Percentiles rank a stretch among this genome's conserved stretches.
phyloP scores from a whole-genome alignment of 2,888 invertebrate species.

The Gymnosoma rotundatum region DNA sequence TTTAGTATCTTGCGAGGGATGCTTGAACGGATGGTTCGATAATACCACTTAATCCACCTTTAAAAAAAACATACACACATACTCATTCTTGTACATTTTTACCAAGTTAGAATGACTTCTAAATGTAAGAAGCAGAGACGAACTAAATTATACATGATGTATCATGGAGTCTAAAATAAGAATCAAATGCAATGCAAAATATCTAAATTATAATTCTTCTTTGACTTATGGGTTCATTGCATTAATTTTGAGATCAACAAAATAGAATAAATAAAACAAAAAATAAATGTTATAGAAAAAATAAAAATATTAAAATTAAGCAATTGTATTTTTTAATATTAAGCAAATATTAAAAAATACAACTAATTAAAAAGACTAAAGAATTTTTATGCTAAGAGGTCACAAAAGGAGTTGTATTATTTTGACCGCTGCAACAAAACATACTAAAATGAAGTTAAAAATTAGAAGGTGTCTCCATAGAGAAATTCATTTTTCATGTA shows the following conservation, averaged over 20 bases:
- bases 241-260: slow-evolving; percentile 52
- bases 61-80: slow-evolving; percentile 48
- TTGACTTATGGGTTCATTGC: slow-evolving; percentile 81
- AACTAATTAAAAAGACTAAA: too few species aligned
- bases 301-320: neutral
- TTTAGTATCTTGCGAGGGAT: slow-evolving; percentile 31
- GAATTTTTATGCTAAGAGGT: too few species aligned
- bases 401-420: too few species aligned
- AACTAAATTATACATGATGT: slow-evolving; percentile 28
- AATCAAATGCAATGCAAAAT: slow-evolving; percentile 41
- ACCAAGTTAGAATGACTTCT: slow-evolving; percentile 67
- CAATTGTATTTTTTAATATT: too few species aligned
- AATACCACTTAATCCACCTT: slow-evolving; percentile 72
- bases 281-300: neutral
- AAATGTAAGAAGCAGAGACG: slow-evolving; percentile 46
- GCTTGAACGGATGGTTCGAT: slow-evolving; percentile 65
- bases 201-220: slow-evolving; percentile 69
- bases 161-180: slow-evolving; percentile 60
- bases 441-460: too few species aligned
- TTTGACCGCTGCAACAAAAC: too few species aligned
- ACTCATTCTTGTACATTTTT: slow-evolving; percentile 15
- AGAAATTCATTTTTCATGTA: too few species aligned
- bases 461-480: too few species aligned
- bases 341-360: too few species aligned
- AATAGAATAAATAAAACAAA: slow-evolving; percentile 7